Evolutionary conservation across 2,113 vertebrate genomes (phyloP), one percentile per base, ranked within the genome.

Genomic region (Abramis brama): DNA sequence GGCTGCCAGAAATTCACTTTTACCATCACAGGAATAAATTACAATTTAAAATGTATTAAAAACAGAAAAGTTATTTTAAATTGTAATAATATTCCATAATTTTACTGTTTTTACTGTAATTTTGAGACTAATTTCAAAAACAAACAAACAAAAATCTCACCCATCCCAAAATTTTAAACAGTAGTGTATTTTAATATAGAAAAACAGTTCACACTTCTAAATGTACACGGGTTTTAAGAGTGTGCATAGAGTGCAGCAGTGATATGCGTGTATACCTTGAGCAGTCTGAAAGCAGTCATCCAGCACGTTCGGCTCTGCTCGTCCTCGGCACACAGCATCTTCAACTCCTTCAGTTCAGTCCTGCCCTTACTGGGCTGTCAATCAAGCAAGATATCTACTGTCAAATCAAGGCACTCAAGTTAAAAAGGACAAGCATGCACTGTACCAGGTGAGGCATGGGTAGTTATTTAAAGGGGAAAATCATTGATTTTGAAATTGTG

Each of bases 201-300:
- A 55, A 55, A 21, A 55, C 17, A 57, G 21, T 50, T 15, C 13
- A 4, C 12, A 15, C 50, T 52, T 50, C 0, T 52, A 15, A 52
- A 52, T 52, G 1, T 21, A 57, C 6, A 2, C 0, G 0, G 0
- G 6, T 57, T 57, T 57, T 57, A 57, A 57, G 55, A 57, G 55
- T 57, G 19, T 57, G 52, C 15, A 50, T 21, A 57, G 6, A 6
- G 2, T 66, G 21, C 5, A 55, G 15, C 52, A 55, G 52, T 55
- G 52, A 55, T 19, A 6, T 55, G 15, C 2, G 6, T 55, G 15
- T 55, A 45, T 96, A 99, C 98, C 97, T 99, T 99, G 85, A 99
- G 95, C n/a, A 99, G 96, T 87, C 98, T 93, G 92, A 98, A 98
- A 0, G 97, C 97, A 0, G 96, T 98, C 95, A 99, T 96, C 98